Percentiles rank a stretch among this genome's conserved stretches.
phyloP scores from a whole-genome alignment of 2,113 vertebrate species.

The Gopherus evgoodei region DNA sequence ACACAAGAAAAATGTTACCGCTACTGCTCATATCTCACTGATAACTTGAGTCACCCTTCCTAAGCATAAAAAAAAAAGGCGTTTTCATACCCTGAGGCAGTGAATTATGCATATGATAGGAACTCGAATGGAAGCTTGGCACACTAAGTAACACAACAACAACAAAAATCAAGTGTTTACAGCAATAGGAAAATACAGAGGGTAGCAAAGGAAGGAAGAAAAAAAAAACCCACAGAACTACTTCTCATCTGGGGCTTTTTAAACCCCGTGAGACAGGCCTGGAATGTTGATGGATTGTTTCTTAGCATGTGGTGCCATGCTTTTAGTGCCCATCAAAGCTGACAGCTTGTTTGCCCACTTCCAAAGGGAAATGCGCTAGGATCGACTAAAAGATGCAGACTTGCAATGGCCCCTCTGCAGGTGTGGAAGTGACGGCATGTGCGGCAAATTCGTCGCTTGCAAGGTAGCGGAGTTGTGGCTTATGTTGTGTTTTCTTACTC shows the following conservation, averaged over 20 bases:
- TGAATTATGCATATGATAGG: background rate
- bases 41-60: background rate
- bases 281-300: background rate
- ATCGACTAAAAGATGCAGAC: background rate
- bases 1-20: conserved; percentile 27
- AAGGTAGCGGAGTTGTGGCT: background rate
- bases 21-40: conserved; percentile 1
- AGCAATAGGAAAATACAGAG: background rate
- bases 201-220: background rate
- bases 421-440: background rate
- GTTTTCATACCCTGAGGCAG: background rate
- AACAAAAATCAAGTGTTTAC: background rate
- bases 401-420: fast-evolving
- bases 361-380: background rate
- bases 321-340: background rate
- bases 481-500: background rate
- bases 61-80: background rate
- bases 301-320: background rate
- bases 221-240: background rate
- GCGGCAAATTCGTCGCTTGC: background rate
- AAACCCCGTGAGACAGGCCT: background rate
- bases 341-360: background rate
- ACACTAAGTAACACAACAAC: background rate
- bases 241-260: background rate
- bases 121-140: conserved; percentile 12